Evolutionary conservation across 2,888 invertebrate species (phyloP), one percentile per base, ranked within the genome.

Genomic region (Chrysina gloriosa): DNA sequence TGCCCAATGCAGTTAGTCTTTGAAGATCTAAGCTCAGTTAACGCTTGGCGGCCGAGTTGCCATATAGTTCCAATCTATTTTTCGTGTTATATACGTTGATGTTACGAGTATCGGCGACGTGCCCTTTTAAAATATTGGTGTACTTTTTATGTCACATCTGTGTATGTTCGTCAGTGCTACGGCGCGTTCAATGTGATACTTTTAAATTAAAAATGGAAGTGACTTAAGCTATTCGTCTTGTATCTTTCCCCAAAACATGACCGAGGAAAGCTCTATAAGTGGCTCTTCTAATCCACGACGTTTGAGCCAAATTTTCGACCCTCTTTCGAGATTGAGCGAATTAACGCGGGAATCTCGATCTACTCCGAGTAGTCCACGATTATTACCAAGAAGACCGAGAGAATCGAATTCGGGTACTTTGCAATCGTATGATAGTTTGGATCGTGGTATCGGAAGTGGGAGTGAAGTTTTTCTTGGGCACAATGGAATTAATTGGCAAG

Each of bases 241-340:
- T 4, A n/a, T 36, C 14, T 29, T 54, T 19, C 16, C 9, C 34
- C 25, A 27, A 52, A 50, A 58, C 31, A 23, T 58, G 34, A 21
- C 50, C 23, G 63, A 64, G 23, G 47, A 48, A 50, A 63, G 34
- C 47, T 21, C 47, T n/a, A 47, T 21, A 6, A 29, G 66, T 9
- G 48, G 39, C 39, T 54, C 63, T 73, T 77, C 69, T 39, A 75
- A 71, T 68, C 78, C 90, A 82, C 88, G 91, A 79, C 89, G 93
- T 80, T 84, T 93, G 82, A 93, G 93, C 83, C 92, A 93, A 86
- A 91, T 92, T 77, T 92, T 92, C 82, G 93, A 94, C 84, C 93
- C 93, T 74, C 86, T 94, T 78, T 88, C 92, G 72, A 86, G 92
- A 82, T 85, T 94, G 72, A 89, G 90, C 82, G 89, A 92, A 81